phyloP scores from a whole-genome alignment of 2,113 vertebrate species.

The Odontophorus gujanensis region DNA sequence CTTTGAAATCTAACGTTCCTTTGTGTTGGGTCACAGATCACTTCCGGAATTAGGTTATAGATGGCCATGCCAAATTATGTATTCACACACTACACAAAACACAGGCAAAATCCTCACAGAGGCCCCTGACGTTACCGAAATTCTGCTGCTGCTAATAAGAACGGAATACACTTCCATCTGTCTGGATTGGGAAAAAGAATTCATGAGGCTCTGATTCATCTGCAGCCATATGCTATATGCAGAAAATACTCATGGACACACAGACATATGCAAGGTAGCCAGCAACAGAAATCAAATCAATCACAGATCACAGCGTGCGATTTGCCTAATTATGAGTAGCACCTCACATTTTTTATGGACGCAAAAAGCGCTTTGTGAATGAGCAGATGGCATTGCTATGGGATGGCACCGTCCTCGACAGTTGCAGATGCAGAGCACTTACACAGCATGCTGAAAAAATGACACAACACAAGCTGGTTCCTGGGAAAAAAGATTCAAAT shows the following conservation, averaged over 20 bases:
- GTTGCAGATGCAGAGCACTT: conserved; percentile 71
- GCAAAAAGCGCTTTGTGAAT: conserved; percentile 61
- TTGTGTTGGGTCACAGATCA: conserved; percentile 19
- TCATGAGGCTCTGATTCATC: conserved; percentile 53
- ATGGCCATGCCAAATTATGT: not conserved
- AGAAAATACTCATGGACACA: conserved; percentile 62
- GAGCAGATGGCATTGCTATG: conserved; percentile 75
- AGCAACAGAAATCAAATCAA: conserved; percentile 57
- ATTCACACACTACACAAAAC: not conserved
- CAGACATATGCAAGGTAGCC: conserved; percentile 24
- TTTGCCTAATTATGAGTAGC: conserved; percentile 75
- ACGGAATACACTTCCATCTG: conserved; percentile 67
- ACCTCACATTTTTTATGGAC: conserved; percentile 67
- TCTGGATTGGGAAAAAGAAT: conserved; percentile 21
- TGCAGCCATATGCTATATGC: conserved; percentile 56
- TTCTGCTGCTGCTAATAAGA: conserved; percentile 56
- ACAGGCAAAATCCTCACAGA: conserved; percentile 31
- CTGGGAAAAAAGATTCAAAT: conserved; percentile 49
- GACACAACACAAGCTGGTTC: conserved; percentile 66
- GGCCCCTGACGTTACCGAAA: conserved; percentile 51
- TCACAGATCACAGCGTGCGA: conserved; percentile 70
- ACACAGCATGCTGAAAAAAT: conserved; percentile 64
- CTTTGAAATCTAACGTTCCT: conserved; percentile 41
- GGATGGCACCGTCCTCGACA: conserved; percentile 63
- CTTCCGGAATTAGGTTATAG: conserved; percentile 41